These are phyloP conservation scores for Hormaphis cornu DNA, from an alignment of 1,140 invertebrate species.

Conservation along the genomic window DNA sequence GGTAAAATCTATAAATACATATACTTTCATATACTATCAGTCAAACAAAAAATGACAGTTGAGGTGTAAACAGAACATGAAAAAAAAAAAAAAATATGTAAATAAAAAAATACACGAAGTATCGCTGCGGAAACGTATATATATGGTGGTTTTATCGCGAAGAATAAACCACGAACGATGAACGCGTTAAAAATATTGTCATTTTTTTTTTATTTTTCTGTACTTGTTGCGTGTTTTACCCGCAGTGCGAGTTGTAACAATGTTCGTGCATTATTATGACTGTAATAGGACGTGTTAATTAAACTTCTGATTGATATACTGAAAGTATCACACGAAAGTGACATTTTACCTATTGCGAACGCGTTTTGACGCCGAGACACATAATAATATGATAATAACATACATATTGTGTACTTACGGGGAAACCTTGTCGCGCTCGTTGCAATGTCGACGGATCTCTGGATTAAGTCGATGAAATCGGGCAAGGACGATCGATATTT, in stretches of 20 bases:
- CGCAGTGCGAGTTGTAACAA: too few relatives aligned
- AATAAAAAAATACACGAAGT: too few relatives aligned
- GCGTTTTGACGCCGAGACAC: background rate
- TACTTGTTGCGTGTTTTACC: background rate
- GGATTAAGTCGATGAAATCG: background rate
- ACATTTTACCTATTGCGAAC: constrained; percentile 13
- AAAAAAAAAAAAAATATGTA: too few relatives aligned
- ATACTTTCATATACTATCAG: too few relatives aligned
- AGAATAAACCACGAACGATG: background rate
- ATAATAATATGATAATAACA: too few relatives aligned
- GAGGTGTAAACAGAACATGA: too few relatives aligned
- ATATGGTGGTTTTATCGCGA: background rate
- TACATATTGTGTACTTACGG: too few relatives aligned
- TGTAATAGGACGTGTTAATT: constrained; percentile 20
- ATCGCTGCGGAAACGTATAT: background rate
- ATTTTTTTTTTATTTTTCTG: background rate
- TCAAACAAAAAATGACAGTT: too few relatives aligned
- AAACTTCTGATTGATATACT: constrained; percentile 1
- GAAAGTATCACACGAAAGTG: constrained; percentile 7
- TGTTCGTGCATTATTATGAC: background rate
- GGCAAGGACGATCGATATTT: constrained; percentile 4
- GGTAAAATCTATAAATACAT: too few relatives aligned
- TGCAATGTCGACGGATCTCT: background rate
- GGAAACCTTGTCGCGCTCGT: constrained; percentile 22
- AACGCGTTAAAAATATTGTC: background rate